A percentile compares a stretch with the other conserved stretches of the same genome.
Evolutionary conservation across 1,140 invertebrate species (phyloP).

Genomic region (Microplitis demolitor): DNA sequence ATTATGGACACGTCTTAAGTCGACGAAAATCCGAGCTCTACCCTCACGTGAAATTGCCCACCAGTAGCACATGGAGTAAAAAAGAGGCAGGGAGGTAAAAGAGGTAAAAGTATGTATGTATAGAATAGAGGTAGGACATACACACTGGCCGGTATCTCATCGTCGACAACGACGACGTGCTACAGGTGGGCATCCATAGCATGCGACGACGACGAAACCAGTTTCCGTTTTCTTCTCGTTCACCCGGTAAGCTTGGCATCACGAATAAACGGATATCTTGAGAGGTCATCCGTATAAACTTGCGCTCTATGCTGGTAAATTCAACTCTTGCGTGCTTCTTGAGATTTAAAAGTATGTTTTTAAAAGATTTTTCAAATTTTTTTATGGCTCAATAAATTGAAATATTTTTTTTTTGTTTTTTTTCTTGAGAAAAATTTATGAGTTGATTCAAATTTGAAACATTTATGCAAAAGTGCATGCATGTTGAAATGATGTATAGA

Average conservation of each 20-base stretch:
- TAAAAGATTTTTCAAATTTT: no score
- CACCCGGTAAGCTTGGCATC: conserved; percentile 16
- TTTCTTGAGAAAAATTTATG: no score
- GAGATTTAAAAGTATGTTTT: neutral
- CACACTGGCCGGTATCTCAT: conserved; percentile 8
- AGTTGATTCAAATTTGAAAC: no score
- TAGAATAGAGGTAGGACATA: neutral
- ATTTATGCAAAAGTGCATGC: no score
- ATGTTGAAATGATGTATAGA: no score
- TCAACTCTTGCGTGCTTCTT: neutral
- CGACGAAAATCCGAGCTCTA: neutral
- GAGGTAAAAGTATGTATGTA: no score
- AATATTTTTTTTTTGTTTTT: no score
- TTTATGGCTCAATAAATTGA: no score
- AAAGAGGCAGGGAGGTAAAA: no score
- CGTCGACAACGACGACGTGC: conserved; percentile 19
- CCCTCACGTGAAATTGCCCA: neutral
- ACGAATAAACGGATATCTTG: conserved; percentile 31
- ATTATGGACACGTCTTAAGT: no score
- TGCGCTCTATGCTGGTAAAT: neutral
- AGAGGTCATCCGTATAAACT: conserved; percentile 24
- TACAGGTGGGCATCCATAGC: conserved; percentile 27
- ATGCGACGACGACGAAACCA: conserved; percentile 29
- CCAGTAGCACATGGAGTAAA: no score
- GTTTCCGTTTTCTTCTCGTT: conserved; percentile 33